Evolutionary conservation across 1,140 invertebrate genomes (phyloP), one percentile per base, ranked within the genome.

Genomic region (Nylanderia fulva): DNA sequence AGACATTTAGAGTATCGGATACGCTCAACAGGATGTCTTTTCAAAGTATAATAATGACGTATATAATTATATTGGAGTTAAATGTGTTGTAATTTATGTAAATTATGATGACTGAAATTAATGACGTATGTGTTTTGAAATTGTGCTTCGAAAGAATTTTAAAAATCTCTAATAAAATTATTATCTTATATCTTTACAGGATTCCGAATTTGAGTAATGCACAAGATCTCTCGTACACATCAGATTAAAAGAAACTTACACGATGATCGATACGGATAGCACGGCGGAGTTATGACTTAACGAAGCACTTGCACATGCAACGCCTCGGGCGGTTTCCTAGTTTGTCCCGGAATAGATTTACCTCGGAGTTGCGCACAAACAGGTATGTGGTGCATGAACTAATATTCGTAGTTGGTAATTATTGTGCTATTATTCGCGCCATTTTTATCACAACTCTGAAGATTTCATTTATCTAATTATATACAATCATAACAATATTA

Each of bases 251-350:
- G 52, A 69, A 64, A 39, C 33, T 15, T 27, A 69, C 18, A 80
- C 69, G 63, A 79, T 66, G 77, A 80, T 69, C 48, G 64, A 71
- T 8, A 18, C 2, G 13, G 29, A 64, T 39, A 29, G 24, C 33
- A 11, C 66, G 27, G 33, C 36, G n/a, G 2, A 82, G 77, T 80
- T 69, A 80, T 56, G 64, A 80, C 48, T 36, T 72, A 82, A 71
- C 52, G 77, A 72, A 33, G 36, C 11, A 36, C 36, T 82, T 72
- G 77, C 64, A 80, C 52, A 77, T 54, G 60, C 45, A 79, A 66
- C 52, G 66, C 77, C 52, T 82, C 66, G 52, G 66, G 77, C 66
- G 27, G 27, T 82, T 71, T n/a, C 36, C 27, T 80, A 82, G 77
- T 72, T 82, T 18, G 21, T 58, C 66, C 52, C 52, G 36, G 24